Evolutionary conservation across 2,888 invertebrate species (phyloP), one percentile per base, ranked within the genome.

Genomic region (Polymixis flavicincta): DNA sequence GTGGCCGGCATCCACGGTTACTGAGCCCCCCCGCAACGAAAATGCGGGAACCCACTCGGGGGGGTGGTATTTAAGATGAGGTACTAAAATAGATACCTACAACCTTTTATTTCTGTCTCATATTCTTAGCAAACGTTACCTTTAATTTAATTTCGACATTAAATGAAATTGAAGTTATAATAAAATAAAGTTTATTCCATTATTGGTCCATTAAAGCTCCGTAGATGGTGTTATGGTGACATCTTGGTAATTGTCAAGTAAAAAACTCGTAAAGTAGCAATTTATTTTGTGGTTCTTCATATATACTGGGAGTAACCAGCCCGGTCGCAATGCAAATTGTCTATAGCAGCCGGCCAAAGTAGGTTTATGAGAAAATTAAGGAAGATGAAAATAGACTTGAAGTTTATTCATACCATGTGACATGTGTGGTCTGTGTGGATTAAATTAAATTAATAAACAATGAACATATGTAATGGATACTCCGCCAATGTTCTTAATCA

Each of bases 191-290:
- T 66, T 17, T 17, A 32, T 28, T 13, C 50, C 32, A 45, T 63
- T 28, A 71, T 42, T 61, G 28, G 25, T 6, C 8, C 59, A 69
- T 70, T 82, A 76, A 84, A 84, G 32, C 76, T 66, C 32, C 76
- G 37, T 84, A 66, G 14, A 85, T 59, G 74, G 76, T 60, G 52
- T 84, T 75, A 85, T 77, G 75, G 84, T 67, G 82, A 80, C 80
- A 77, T 76, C 82, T 76, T 63, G 71, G 83, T 81, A 83, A 86
- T 86, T 84, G 48, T 73, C 50, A 63, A 71, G 55, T 70, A 55
- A 67, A 61, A 54, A n/a, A 54, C 57, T 71, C 76, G 59, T 80
- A 80, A 84, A 80, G n/a, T 48, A 13, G 11, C n/a, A 57, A 32
- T 84, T 82, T 76, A 84, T 76, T 69, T 63, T 57, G 61, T 71